Base-by-base conservation (phyloP, 1,140 invertebrate species). In the Drosophila kepulauana region DNA sequence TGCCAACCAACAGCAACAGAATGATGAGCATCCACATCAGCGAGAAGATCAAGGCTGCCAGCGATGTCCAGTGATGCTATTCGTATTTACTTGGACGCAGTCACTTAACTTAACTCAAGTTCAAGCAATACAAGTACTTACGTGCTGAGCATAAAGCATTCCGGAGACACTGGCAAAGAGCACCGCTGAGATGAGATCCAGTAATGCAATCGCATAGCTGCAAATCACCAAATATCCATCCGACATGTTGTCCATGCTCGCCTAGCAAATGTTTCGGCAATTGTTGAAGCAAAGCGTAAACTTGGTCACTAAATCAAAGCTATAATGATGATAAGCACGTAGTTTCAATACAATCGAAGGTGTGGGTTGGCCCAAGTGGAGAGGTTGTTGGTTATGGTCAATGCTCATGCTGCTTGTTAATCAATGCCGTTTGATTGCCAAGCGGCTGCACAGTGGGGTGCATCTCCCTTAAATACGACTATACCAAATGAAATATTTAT, bases 251-350 rank as follows among this genome's bases (percentile, higher is more conserved):
- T 64, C 46, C 77, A 87, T 69, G 45, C 25, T 70, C 49, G 61
- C 33, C 52, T 48, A 46, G 45, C 67, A 59, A 46, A 61, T 58
- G 73, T 74, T 79, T 79, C 70, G 77, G 61, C 76, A 72, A 57
- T 62, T 61, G 68, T 63, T 56, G 57, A 64, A 75, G 28, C 20
- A 10, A 41, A 38, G 35, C 59, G 45, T 66, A 64, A 75, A 69
- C 67, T 74, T 87, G 79, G 65, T 59, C 77, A 88, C 77, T 88
- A 88, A 88, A 88, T 88, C 84, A 88, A 88, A 78, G 84, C 85
- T 72, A 70, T 84, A 88, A 88, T 88, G 84, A 88, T 88, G 80
- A 88, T 87, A 82, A 88, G 80, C 84, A 87, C 84, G 84, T 88
- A 84, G 69, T 73, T 73, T 64, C 63, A 64, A 58, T 49, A 48